Evolutionary conservation across 23 tunicate species (phyloP).

Genomic region (Oikopleura albicans): DNA sequence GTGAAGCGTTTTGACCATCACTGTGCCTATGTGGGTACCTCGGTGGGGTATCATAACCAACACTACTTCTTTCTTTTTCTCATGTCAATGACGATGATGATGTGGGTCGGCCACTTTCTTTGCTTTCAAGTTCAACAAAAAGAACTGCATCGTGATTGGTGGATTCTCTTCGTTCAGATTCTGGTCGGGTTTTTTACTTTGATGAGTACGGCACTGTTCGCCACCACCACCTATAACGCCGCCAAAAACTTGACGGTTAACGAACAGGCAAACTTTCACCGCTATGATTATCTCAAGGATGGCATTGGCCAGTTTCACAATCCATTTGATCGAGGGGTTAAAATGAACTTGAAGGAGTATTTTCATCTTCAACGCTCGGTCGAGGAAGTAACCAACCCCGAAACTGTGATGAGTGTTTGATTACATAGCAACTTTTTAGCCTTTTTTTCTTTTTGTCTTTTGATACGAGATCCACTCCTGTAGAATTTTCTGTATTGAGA

Average conservation of each 20-base stretch:
- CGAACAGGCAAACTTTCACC: slow-evolving; percentile 36
- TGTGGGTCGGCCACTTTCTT: not conserved
- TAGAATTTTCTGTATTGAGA: too few relatives aligned
- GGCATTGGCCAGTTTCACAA: slow-evolving; percentile 55
- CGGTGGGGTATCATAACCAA: slow-evolving; percentile 70
- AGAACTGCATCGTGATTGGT: not conserved
- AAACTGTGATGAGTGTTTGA: not conserved
- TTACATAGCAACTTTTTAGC: too few relatives aligned
- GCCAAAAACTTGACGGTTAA: slow-evolving; percentile 55
- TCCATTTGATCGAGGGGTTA: slow-evolving; percentile 73
- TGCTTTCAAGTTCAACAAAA: not conserved
- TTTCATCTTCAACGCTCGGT: slow-evolving; percentile 44
- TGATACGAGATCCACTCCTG: too few relatives aligned
- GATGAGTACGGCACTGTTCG: not conserved
- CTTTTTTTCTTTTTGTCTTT: too few relatives aligned
- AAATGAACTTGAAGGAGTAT: slow-evolving; percentile 44
- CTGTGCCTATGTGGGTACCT: slow-evolving; percentile 82
- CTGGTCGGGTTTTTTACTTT: not conserved
- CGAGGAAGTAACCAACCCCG: not conserved
- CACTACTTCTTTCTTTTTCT: not conserved
- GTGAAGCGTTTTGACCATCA: slow-evolving; percentile 92
- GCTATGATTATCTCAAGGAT: slow-evolving; percentile 71
- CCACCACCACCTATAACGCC: slow-evolving; percentile 32
- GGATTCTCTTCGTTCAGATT: not conserved
- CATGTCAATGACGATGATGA: not conserved